Evolutionary conservation across 2,113 vertebrate genomes (phyloP), one percentile per base, ranked within the genome.

Genomic region (Gymnocephalus cernua): DNA sequence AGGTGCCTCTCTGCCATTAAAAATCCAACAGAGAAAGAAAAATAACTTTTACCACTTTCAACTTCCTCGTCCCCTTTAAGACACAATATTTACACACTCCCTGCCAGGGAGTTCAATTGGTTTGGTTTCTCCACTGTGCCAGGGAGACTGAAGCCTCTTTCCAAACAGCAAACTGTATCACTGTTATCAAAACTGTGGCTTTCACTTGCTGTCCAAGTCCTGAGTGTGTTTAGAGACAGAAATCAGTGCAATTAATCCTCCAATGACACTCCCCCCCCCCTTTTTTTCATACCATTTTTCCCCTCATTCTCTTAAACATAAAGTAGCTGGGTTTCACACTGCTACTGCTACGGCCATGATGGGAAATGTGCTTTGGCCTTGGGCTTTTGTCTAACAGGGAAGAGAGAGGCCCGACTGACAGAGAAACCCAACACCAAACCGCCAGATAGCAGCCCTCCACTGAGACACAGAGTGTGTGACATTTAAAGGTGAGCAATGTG

Each of bases 41-140:
- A 92, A 91, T 56, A 38, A 83, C 82, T 86, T 93, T 88, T 84
- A 92, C 85, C 76, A 74, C 81, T 86, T 86, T 85, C 45, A 87
- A 86, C 89, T 89, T 92, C 87, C 91, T 88, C 58, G 86, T 54
- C 63, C 82, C 72, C 35, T 64, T 79, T 44, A 74, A 86, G 75
- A 88, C 77, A 80, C 73, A 84, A 83, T 81, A 81, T 91, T 91
- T 84, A 88, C 74, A 79, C 63, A 66, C 64, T 77, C 74, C 70
- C 62, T 77, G 84, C 73, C 83, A 83, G 83, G 67, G 4, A 62
- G 68, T 10, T 77, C n/a, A 67, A 63, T 47, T 72, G 50, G 62
- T 85, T 73, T 68, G 81, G 78, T 80, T 90, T 80, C 67, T 66
- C 14, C 2, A 27, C 61, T 53, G 66, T 73, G 65, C 67, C 59